These are phyloP conservation scores for Thecophora atra DNA, from an alignment of 2,888 invertebrate genomes.

Conservation along the genomic window DNA sequence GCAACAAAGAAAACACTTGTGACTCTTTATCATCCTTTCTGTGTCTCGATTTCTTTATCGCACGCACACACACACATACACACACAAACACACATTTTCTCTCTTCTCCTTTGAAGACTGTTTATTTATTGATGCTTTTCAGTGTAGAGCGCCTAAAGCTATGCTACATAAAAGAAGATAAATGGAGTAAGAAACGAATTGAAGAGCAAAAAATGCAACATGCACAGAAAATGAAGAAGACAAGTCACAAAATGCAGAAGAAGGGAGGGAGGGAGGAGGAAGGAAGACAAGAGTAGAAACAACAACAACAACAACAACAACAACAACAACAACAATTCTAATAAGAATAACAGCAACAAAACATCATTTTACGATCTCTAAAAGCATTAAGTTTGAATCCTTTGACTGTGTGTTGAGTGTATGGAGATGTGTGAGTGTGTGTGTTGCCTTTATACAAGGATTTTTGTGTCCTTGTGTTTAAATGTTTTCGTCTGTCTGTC, in stretches of 20 bases:
- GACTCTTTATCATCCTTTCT: background rate
- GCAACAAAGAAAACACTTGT: background rate
- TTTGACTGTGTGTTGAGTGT: background rate
- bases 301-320: background rate
- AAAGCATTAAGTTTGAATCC: constrained; percentile 4
- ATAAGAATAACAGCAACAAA: background rate
- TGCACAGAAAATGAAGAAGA: background rate
- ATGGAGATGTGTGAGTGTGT: constrained; percentile 8
- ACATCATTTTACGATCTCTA: constrained; percentile 6
- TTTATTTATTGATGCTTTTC: background rate
- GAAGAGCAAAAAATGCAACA: background rate
- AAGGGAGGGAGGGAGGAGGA: too few relatives aligned
- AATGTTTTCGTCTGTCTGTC: too few relatives aligned
- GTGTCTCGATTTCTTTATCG: background rate
- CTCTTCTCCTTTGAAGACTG: background rate
- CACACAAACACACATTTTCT: constrained; percentile 8
- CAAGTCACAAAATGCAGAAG: too few relatives aligned
- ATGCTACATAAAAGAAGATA: constrained; percentile 14
- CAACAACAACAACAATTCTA: background rate
- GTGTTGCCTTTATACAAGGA: background rate
- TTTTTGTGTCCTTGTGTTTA: too few relatives aligned
- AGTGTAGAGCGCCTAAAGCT: constrained; percentile 17
- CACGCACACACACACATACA: constrained; percentile 1
- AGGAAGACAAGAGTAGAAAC: background rate
- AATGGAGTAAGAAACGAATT: background rate